These are phyloP conservation scores for Phoebastria nigripes DNA, from an alignment of 2,797 vertebrate species.

Conservation along the genomic window DNA sequence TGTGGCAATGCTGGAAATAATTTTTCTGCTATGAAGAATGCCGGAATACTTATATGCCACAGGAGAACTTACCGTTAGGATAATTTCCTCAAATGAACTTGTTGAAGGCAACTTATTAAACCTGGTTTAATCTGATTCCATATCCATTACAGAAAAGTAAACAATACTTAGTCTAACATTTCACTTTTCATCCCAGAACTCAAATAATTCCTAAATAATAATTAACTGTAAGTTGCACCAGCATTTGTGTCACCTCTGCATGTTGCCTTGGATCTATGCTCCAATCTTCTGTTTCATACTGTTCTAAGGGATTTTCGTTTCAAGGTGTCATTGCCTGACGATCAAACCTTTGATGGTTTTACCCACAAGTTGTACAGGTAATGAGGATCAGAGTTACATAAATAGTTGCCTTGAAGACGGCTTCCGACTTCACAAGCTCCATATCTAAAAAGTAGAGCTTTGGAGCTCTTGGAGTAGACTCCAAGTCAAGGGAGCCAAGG, in stretches of 20 bases:
- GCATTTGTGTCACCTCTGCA: neutral
- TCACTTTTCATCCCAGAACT: neutral
- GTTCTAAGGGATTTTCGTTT: neutral
- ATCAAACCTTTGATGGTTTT: neutral
- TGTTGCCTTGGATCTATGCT: accelerated
- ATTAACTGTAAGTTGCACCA: accelerated
- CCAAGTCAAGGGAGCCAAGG: neutral
- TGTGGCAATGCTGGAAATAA: neutral
- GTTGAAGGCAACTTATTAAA: neutral
- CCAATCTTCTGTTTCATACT: accelerated
- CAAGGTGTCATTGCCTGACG: neutral
- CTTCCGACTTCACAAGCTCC: neutral
- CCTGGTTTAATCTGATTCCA: neutral
- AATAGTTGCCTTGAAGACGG: neutral
- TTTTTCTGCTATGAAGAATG: neutral
- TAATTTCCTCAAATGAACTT: neutral
- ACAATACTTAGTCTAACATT: neutral
- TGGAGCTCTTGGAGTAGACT: neutral
- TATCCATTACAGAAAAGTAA: neutral
- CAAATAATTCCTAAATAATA: neutral
- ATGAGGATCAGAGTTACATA: neutral
- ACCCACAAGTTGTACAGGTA: neutral
- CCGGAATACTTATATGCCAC: accelerated
- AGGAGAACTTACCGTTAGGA: neutral
- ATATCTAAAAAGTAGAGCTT: neutral